A percentile compares a stretch with the other conserved stretches of the same genome.
Conservation (phyloP, 2,113 vertebrate species). For the Pteruthius melanotis region DNA sequence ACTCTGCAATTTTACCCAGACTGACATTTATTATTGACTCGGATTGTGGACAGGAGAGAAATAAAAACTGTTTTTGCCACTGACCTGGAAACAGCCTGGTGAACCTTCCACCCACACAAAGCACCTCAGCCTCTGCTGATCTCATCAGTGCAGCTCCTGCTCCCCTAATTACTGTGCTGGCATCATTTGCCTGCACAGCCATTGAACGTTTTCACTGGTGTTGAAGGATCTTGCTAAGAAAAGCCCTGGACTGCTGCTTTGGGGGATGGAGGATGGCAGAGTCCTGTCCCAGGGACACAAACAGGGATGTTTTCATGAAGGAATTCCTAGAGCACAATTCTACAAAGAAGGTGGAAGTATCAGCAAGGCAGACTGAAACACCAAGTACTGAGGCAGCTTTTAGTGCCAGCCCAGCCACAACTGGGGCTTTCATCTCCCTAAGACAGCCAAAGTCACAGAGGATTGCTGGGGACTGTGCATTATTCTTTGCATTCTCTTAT, state of each 20-base stretch:
- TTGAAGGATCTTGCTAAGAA: not conserved
- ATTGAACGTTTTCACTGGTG: not conserved
- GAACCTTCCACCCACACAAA: not conserved
- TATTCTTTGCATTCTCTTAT: not conserved
- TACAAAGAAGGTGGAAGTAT: not conserved
- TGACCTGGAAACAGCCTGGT: not conserved
- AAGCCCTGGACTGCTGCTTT: not conserved
- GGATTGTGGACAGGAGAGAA: slow-evolving; percentile 10
- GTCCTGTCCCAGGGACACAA: not conserved
- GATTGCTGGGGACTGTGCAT: not conserved
- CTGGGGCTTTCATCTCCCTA: not conserved
- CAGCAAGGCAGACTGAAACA: not conserved
- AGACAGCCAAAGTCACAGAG: not conserved
- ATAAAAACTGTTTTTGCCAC: not conserved
- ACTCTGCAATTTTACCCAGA: not conserved
- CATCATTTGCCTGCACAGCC: not conserved
- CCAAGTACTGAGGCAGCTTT: not conserved
- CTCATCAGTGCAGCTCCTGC: not conserved
- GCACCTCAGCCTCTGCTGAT: not conserved
- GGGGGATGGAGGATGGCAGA: not conserved
- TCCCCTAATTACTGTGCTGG: not conserved
- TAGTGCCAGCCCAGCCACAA: not conserved
- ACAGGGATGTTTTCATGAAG: not conserved
- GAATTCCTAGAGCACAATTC: not conserved
- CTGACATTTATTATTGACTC: slow-evolving; percentile 8